Percentiles rank a stretch among this genome's conserved stretches.
phyloP scores from a whole-genome alignment of 2,113 vertebrate genomes.

The Cariama cristata region DNA sequence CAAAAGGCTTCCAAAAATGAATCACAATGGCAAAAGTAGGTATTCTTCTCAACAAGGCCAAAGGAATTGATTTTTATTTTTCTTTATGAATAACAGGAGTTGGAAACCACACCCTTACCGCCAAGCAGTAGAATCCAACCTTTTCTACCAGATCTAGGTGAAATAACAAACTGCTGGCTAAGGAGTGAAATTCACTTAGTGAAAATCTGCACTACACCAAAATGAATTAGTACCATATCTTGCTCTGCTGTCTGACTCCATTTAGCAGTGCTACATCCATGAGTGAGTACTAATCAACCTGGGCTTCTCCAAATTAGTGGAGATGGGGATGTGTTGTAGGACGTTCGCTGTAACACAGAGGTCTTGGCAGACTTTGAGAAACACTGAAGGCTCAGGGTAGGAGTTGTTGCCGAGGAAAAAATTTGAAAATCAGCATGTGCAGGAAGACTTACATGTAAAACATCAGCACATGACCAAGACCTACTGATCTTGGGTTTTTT shows the following conservation, averaged over 20 bases:
- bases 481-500: background rate
- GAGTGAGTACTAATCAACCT: fast-evolving
- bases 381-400: background rate
- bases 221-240: background rate
- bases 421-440: background rate
- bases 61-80: background rate
- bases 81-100: background rate
- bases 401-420: background rate
- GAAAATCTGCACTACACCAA: background rate
- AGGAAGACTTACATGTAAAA: background rate
- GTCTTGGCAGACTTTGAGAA: background rate
- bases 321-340: background rate
- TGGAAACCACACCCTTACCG: background rate
- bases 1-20: background rate
- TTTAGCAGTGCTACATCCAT: background rate
- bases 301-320: background rate
- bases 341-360: background rate
- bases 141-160: background rate
- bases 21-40: background rate
- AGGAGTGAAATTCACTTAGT: background rate
- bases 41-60: background rate
- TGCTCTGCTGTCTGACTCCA: background rate
- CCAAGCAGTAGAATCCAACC: background rate
- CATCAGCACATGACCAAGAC: background rate
- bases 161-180: background rate